Evolutionary conservation across 2,113 vertebrate genomes (phyloP).

Genomic region (Chaenogobius annularis): DNA sequence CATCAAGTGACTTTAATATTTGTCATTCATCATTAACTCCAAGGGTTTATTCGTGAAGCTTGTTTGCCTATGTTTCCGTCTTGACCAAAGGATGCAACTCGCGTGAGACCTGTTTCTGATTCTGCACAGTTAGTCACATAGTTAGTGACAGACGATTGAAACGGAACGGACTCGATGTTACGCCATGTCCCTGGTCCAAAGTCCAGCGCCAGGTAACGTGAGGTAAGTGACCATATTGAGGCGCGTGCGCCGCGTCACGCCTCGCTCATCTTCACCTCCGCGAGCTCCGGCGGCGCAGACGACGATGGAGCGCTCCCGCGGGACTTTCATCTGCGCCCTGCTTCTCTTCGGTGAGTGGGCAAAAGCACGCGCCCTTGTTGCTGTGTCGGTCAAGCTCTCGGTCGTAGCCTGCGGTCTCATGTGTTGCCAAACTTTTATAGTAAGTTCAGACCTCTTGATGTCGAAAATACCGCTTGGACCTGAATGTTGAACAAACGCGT

Average conservation of each 20-base stretch:
- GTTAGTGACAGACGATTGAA: no score
- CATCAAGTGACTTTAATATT: no score
- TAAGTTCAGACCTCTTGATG: background rate
- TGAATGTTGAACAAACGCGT: no score
- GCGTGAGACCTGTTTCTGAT: no score
- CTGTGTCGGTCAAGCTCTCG: background rate
- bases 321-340: conserved; percentile 20
- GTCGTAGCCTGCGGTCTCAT: background rate
- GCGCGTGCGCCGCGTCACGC: conserved; percentile 34
- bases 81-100: no score
- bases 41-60: no score
- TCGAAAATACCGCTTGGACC: no score
- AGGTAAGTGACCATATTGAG: conserved; percentile 33
- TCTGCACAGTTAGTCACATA: no score
- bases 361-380: no score
- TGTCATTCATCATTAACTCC: no score
- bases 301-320: conserved; percentile 52
- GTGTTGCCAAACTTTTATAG: background rate
- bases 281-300: background rate
- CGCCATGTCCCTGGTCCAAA: background rate
- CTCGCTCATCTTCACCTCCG: background rate
- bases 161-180: no score
- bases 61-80: no score
- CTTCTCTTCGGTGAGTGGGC: conserved; percentile 52
- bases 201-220: background rate